Evolutionary conservation across 2,797 vertebrate species (phyloP).

Genomic region (Menidia menidia): DNA sequence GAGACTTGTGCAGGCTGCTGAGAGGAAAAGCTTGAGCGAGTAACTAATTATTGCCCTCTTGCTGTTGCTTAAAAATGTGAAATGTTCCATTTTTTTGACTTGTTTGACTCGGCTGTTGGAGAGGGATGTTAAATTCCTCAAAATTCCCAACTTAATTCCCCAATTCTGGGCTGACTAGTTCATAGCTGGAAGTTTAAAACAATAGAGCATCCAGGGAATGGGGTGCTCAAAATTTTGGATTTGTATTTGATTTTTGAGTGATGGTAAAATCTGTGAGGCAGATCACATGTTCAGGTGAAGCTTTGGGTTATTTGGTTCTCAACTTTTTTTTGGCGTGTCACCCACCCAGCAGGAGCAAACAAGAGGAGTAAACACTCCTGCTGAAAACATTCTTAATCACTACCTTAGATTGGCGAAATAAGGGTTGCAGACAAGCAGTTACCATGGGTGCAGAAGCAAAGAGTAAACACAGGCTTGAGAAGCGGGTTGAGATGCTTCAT

Average conservation of each 20-base stretch:
- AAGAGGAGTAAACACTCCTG: conserved; percentile 4
- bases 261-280: neutral
- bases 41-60: neutral
- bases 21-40: too few relatives aligned
- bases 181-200: neutral
- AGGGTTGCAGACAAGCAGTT: conserved; percentile 8
- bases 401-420: conserved; percentile 10
- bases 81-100: too few relatives aligned
- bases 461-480: conserved; percentile 37
- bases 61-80: neutral
- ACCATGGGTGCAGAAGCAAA: conserved; percentile 13
- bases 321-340: neutral
- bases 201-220: neutral
- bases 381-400: conserved; percentile 23
- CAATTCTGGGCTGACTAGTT: neutral
- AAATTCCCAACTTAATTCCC: neutral
- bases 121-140: neutral
- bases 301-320: neutral
- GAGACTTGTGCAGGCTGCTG: too few relatives aligned
- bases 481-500: conserved; percentile 54
- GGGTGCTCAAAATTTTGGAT: neutral
- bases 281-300: neutral
- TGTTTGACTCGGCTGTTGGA: neutral
- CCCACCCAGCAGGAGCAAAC: conserved; percentile 5
- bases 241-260: neutral